A percentile compares a stretch with the other conserved stretches of the same genome.
phyloP scores from a whole-genome alignment of 1,140 invertebrate genomes.

The Microvelia longipes region DNA sequence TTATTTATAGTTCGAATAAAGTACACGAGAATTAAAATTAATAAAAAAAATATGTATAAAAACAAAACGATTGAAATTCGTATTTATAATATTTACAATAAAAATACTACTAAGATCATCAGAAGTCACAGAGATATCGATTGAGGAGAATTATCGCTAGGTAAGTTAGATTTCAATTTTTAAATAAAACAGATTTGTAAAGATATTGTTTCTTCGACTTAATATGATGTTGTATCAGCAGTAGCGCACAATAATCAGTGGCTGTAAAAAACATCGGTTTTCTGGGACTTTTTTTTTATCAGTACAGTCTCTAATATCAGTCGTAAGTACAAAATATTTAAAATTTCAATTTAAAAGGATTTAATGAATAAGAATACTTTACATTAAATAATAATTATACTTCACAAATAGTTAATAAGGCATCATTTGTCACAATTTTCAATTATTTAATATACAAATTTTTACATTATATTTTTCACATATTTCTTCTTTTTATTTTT shows the following conservation, averaged over 20 bases:
- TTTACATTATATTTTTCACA: conserved; percentile 18
- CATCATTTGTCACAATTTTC: conserved; percentile 20
- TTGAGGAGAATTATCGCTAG: background rate
- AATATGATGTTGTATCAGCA: no score
- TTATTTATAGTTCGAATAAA: no score
- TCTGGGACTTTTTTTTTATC: background rate
- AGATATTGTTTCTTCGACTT: background rate
- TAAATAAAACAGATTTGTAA: background rate
- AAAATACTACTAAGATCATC: conserved; percentile 1
- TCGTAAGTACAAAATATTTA: conserved; percentile 22
- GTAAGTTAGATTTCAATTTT: background rate
- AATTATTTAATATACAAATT: conserved; percentile 6
- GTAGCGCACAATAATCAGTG: no score
- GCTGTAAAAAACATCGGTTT: no score
- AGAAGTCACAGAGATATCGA: conserved; percentile 1
- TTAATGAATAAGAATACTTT: background rate
- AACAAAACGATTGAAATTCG: background rate
- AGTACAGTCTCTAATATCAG: conserved; percentile 18
- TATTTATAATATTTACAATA: conserved; percentile 4
- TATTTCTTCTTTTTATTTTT: no score
- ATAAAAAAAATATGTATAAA: background rate
- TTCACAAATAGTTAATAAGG: conserved; percentile 26
- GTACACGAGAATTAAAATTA: no score
- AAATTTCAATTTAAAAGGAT: background rate
- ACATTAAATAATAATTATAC: conserved; percentile 19